A percentile compares a stretch with the other conserved stretches of the same genome.
Evolutionary conservation across 64 coral and sea anemone genomes (phyloP).

Genomic region (Pocillopora verrucosa): DNA sequence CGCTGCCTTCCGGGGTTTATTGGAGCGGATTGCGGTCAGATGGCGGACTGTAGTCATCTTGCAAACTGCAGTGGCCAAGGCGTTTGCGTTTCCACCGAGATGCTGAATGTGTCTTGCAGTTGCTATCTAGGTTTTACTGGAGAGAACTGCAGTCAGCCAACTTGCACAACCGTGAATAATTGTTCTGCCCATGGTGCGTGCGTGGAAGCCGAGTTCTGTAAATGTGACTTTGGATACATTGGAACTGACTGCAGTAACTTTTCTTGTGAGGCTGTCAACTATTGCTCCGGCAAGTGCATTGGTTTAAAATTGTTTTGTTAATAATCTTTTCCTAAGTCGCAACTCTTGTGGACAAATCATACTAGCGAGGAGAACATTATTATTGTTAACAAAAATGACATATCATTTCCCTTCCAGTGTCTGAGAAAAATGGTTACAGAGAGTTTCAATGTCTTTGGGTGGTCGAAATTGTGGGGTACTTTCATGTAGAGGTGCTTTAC

Average conservation of each 20-base stretch:
- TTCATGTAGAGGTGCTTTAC: no score
- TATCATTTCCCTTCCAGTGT: no score
- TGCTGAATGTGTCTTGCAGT: constrained; percentile 48
- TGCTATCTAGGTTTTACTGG: constrained; percentile 57
- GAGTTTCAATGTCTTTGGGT: no score
- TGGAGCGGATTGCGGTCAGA: constrained; percentile 23
- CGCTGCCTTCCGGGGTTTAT: constrained; percentile 54
- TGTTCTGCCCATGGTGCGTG: constrained; percentile 49
- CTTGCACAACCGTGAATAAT: constrained; percentile 40
- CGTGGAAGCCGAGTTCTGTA: constrained; percentile 54
- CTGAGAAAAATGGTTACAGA: no score
- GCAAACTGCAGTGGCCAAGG: constrained; percentile 52
- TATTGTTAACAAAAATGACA: no score
- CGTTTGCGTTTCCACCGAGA: constrained; percentile 19
- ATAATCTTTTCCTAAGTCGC: no score
- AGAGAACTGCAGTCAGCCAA: constrained; percentile 34
- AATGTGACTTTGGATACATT: constrained; percentile 59
- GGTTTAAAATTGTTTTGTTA: not conserved
- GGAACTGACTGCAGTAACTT: constrained; percentile 49
- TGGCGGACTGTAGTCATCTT: constrained; percentile 43
- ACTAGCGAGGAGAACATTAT: no score
- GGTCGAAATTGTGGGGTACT: no score
- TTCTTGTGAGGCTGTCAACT: constrained; percentile 53
- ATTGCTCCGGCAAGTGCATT: constrained; percentile 49
- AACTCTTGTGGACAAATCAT: no score